These are phyloP conservation scores for Phoxinus phoxinus DNA, from an alignment of 2,113 vertebrate species.

Conservation along the genomic window DNA sequence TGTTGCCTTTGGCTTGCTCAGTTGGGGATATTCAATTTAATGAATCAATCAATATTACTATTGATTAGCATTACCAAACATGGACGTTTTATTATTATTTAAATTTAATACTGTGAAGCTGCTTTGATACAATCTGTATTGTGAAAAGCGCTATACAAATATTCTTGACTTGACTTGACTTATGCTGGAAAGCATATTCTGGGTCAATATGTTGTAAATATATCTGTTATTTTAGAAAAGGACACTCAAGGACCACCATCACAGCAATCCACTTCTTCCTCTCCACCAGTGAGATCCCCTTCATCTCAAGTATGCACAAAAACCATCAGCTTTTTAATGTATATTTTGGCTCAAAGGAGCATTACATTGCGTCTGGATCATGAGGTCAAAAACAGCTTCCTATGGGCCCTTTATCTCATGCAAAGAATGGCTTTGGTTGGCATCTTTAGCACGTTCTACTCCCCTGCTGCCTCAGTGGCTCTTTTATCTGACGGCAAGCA, in stretches of 20 bases:
- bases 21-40: too few species aligned
- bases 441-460: conserved; percentile 7
- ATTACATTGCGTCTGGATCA: background rate
- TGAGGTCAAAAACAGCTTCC: background rate
- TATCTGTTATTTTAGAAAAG: conserved; percentile 1
- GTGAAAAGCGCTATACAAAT: too few species aligned
- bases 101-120: too few species aligned
- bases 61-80: too few species aligned
- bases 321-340: background rate
- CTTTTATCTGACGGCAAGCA: conserved; percentile 16
- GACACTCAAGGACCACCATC: background rate
- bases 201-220: background rate
- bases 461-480: conserved; percentile 9
- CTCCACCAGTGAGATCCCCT: background rate
- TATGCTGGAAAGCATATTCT: background rate
- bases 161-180: too few species aligned
- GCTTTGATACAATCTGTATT: too few species aligned
- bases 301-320: background rate
- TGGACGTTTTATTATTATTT: too few species aligned
- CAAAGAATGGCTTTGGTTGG: conserved; percentile 39
- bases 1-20: too few species aligned
- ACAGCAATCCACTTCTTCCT: background rate
- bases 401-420: conserved; percentile 20
- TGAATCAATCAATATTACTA: too few species aligned
- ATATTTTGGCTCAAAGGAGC: background rate